Conservation (phyloP, 2,113 vertebrate species). For the Pedetes capensis region DNA sequence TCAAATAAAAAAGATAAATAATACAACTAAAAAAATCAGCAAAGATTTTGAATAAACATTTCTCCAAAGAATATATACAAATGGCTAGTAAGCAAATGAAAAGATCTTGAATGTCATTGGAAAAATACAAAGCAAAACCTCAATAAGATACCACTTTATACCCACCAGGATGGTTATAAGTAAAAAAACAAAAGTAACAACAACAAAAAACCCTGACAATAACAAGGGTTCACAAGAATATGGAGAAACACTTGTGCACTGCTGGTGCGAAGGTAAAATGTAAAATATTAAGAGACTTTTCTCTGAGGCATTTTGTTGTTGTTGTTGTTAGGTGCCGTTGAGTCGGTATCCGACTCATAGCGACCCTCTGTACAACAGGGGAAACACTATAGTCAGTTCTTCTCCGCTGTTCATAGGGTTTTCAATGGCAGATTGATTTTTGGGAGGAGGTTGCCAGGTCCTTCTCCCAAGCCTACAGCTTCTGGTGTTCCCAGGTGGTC, state of each 20-base stretch:
- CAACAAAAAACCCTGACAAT: neutral
- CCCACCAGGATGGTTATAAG: neutral
- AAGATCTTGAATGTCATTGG: neutral
- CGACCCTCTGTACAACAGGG: no score
- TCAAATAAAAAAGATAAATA: neutral
- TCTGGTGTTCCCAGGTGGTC: no score
- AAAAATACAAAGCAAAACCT: neutral
- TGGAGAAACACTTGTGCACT: neutral
- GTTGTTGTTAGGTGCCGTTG: no score
- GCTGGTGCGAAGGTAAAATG: neutral
- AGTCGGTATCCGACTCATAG: no score
- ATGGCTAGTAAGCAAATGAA: neutral
- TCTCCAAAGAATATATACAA: neutral
- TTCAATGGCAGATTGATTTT: no score
- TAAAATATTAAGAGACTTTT: no score
- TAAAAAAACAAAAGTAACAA: no score
- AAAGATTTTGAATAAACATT: neutral
- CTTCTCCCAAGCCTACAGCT: no score
- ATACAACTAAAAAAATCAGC: neutral
- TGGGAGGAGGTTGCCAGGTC: no score
- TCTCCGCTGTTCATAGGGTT: no score
- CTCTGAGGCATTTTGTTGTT: no score
- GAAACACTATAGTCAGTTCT: no score
- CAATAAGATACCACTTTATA: neutral
- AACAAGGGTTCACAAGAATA: neutral